A percentile compares a stretch with the other conserved stretches of the same genome.
Evolutionary conservation across 2,888 invertebrate genomes (phyloP).

Genomic region (Mallateleia sp.): DNA sequence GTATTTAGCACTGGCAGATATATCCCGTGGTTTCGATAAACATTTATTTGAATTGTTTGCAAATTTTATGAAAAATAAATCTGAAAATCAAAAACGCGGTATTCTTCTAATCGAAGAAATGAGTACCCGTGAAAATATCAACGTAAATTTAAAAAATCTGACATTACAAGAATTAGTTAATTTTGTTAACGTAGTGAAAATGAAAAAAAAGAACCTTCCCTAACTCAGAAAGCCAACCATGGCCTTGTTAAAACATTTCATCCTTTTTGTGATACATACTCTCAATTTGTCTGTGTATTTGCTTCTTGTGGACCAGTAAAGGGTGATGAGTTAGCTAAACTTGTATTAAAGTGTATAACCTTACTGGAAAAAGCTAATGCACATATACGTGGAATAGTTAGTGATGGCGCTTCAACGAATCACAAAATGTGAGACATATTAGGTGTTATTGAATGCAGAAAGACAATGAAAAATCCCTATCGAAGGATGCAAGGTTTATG

Average conservation of each 20-base stretch:
- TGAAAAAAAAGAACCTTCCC: too few relatives aligned
- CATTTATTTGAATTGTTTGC: conserved; percentile 46
- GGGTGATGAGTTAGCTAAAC: conserved; percentile 57
- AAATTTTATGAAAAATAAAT: conserved; percentile 40
- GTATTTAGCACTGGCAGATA: conserved; percentile 44
- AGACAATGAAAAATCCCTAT: neutral
- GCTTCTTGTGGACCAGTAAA: conserved; percentile 68
- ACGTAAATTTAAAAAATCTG: too few relatives aligned
- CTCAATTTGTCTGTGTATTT: conserved; percentile 79
- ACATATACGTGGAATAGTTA: conserved; percentile 73
- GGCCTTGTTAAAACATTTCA: conserved; percentile 77
- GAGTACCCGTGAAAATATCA: conserved; percentile 40
- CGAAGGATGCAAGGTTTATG: neutral
- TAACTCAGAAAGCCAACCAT: conserved; percentile 60
- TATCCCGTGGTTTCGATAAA: conserved; percentile 55
- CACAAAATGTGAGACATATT: conserved; percentile 68
- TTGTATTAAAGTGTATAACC: conserved; percentile 56
- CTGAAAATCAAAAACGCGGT: conserved; percentile 53
- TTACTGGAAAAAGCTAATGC: conserved; percentile 64
- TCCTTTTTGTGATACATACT: conserved; percentile 66
- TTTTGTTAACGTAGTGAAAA: too few relatives aligned
- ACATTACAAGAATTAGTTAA: too few relatives aligned
- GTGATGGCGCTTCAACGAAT: conserved; percentile 74
- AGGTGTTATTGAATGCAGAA: conserved; percentile 44
- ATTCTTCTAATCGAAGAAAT: conserved; percentile 70